A percentile compares a stretch with the other conserved stretches of the same genome.
Evolutionary conservation across 1,140 invertebrate genomes (phyloP).

Genomic region (Apis cerana): DNA sequence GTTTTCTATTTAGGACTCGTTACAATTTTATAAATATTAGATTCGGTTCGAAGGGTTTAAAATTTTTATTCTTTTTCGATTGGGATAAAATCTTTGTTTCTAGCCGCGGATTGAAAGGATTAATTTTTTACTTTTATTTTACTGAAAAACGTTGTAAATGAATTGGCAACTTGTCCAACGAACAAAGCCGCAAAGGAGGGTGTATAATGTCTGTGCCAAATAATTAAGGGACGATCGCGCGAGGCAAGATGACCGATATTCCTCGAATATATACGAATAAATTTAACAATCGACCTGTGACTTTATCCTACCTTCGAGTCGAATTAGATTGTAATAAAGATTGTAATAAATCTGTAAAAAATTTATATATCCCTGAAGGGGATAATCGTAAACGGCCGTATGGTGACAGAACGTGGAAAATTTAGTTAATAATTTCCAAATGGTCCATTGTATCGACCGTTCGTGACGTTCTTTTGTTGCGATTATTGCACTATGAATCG

Average conservation of each 20-base stretch:
- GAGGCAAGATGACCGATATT: slow-evolving; percentile 37
- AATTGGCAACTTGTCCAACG: background rate
- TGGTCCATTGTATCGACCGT: background rate
- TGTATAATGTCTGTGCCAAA: background rate
- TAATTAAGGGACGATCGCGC: slow-evolving; percentile 18
- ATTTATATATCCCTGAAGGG: too few species aligned
- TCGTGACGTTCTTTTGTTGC: too few species aligned
- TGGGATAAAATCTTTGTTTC: too few species aligned
- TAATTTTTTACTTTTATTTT: background rate
- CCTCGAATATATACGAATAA: slow-evolving; percentile 3
- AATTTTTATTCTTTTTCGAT: too few species aligned
- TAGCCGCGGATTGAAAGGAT: too few species aligned
- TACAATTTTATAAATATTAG: too few species aligned
- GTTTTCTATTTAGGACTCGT: too few species aligned
- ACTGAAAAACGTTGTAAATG: too few species aligned
- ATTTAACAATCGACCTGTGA: slow-evolving; percentile 25
- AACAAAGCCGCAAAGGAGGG: background rate
- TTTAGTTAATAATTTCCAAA: background rate
- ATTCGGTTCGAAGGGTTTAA: too few species aligned
- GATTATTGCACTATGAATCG: background rate
- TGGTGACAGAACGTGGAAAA: background rate
- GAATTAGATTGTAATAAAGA: too few species aligned
- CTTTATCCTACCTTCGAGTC: too few species aligned
- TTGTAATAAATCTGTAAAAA: too few species aligned
- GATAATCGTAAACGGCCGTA: background rate